phyloP scores from a whole-genome alignment of 2,888 invertebrate genomes.

The Leptura quadrifasciata region DNA sequence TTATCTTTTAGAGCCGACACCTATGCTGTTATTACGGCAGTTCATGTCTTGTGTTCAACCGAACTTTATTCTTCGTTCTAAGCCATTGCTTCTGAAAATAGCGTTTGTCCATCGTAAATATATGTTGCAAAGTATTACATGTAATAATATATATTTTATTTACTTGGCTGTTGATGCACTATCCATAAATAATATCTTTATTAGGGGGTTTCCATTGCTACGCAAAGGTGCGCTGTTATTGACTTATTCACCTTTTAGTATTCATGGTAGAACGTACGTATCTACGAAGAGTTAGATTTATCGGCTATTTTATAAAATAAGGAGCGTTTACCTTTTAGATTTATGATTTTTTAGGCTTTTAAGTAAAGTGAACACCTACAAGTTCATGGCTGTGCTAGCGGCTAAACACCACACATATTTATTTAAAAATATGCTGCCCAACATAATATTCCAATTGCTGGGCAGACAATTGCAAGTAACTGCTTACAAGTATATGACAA shows the following conservation, averaged over 20 bases:
- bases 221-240: slow-evolving; percentile 26
- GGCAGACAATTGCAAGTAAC: no score
- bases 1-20: slow-evolving; percentile 35
- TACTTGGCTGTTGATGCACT: slow-evolving; percentile 34
- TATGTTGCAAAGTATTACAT: slow-evolving; percentile 42
- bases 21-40: slow-evolving; percentile 40
- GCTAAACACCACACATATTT: no score
- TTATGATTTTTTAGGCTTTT: background rate
- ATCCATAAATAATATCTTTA: slow-evolving; percentile 41
- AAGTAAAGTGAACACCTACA: no score
- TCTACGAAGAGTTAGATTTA: background rate
- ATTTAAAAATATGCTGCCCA: no score
- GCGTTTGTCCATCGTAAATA: slow-evolving; percentile 43
- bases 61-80: slow-evolving; percentile 52
- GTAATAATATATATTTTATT: slow-evolving; percentile 42
- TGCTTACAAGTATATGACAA: no score
- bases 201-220: slow-evolving; percentile 30
- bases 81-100: slow-evolving; percentile 57
- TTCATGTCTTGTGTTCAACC: slow-evolving; percentile 46
- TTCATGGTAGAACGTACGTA: background rate
- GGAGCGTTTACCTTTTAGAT: background rate
- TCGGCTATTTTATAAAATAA: background rate
- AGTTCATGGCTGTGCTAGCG: no score
- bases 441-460: no score
- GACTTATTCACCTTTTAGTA: slow-evolving; percentile 27